Base-by-base conservation (phyloP, 2,113 vertebrate genomes). In the Sterna hirundo region DNA sequence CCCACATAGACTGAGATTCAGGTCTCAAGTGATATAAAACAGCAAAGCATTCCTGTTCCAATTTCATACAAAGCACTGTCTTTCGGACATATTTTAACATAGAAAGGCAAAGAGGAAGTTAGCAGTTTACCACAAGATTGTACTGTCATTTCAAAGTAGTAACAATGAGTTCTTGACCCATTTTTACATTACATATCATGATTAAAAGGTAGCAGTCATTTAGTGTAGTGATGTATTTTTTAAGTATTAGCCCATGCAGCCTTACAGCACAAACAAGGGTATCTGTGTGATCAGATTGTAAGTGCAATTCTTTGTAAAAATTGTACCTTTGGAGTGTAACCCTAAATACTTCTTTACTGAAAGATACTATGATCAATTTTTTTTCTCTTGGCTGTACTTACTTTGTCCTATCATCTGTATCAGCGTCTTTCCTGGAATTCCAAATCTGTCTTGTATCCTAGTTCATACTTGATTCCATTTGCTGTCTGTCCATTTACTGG, bases 1-100 rank as follows among this genome's bases (percentile, higher is more conserved):
- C 86, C 68, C 78, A 46, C 27, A 20, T 3, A 51, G 57, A 14
- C 46, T 46, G 66, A 77, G 86, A 82, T 40, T 36, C 57, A 34
- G 44, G 44, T 57, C 70, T 46, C 40, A 7, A 34, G 66, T 18
- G 4, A 14, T 65, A 76, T 1, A 49, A 47, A 32, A 68, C 42
- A 78, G 47, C 0, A 0, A 61, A 69, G 30, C 3, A 20, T 23
- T 86, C 74, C 66, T 16, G 17, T 46, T 70, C 54, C 62, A 46
- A 3, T 80, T 82, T 34, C 57, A 51, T 15, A 22, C 80, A 44
- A 68, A 52, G 18, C 15, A 6, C 91, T 52, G 52, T 47, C 66
- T 61, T 75, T 58, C 77, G 68, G 38, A 75, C 0, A 0, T 8
- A 1, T n/a, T 79, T 90, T 11, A 29, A 27, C 5, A 7, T 34